phyloP scores from a whole-genome alignment of 2,113 vertebrate genomes.

The Periophthalmus modestus region DNA sequence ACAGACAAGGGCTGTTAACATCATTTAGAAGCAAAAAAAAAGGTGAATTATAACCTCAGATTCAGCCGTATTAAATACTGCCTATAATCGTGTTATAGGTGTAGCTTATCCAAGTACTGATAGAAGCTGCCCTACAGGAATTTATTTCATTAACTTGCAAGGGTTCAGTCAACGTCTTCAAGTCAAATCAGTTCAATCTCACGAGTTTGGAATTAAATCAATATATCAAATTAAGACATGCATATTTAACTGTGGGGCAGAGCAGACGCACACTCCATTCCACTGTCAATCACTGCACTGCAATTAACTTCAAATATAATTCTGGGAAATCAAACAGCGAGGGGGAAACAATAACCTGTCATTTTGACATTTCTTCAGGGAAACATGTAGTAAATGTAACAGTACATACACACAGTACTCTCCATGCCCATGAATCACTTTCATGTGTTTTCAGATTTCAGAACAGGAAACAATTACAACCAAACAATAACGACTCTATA shows the following conservation, averaged over 20 bases:
- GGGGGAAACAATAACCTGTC: constrained; percentile 34
- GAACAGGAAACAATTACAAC: background rate
- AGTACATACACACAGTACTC: background rate
- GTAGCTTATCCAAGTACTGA: constrained; percentile 1
- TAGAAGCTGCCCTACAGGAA: constrained; percentile 34
- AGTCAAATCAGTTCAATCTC: constrained; percentile 34
- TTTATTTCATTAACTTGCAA: constrained; percentile 55
- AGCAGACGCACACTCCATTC: constrained; percentile 23
- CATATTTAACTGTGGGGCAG: constrained; percentile 12
- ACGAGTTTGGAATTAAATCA: constrained; percentile 38
- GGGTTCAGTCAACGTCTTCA: constrained; percentile 45
- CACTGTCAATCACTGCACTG: constrained; percentile 50
- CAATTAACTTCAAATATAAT: constrained; percentile 39
- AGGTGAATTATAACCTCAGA: background rate
- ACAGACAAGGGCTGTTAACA: background rate
- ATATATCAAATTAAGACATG: constrained; percentile 33
- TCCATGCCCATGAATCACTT: background rate
- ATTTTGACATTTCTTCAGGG: constrained; percentile 25
- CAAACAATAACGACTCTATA: background rate
- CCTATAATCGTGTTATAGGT: constrained; percentile 3
- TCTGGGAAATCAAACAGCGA: constrained; percentile 20
- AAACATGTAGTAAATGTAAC: constrained; percentile 19
- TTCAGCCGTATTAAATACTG: background rate
- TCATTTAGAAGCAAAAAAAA: constrained; percentile 3
- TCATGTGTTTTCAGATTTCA: background rate